Evolutionary conservation across 1,140 invertebrate species (phyloP), one percentile per base, ranked within the genome.

Genomic region (Diprion similis): DNA sequence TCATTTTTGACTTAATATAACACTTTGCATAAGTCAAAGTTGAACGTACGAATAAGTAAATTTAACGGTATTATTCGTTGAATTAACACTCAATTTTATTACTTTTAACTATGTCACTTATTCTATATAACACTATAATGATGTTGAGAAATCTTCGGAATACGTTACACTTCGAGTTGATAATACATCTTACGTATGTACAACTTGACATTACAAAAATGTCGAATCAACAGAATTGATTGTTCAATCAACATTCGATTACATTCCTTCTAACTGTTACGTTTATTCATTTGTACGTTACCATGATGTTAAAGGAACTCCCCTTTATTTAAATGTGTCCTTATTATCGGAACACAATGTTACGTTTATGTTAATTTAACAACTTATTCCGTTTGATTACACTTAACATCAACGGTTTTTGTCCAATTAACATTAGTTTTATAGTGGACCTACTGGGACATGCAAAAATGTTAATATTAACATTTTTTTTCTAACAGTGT

Each of bases 231-330:
- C 48, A 51, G 48, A 10, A 51, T 51, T 51, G 48, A 51, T 51
- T 51, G 48, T 51, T 51, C 48, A 51, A 51, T 51, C 48, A 51
- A 51, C 48, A n/a, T n/a, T n/a, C n/a, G n/a, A n/a, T n/a, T n/a
- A n/a, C n/a, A n/a, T n/a, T n/a, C n/a, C n/a, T n/a, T n/a, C n/a
- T n/a, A n/a, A n/a, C 48, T 10, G 15, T 51, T 51, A 1, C 1
- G 1, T 51, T 51, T 51, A 51, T 51, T 51, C 48, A 51, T 10
- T 51, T 51, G 15, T 51, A 51, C 48, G 48, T 51, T 51, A 51
- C 15, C 48, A 51, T 51, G 15, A 51, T 10, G 48, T 51, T 51
- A 15, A 15, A 51, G 15, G 48, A 51, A 51, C 48, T 51, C 48
- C 15, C 48, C 10, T n/a, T n/a, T n/a, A n/a, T n/a, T n/a, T n/a